phyloP scores from a whole-genome alignment of 2,113 vertebrate species.

The Lepisosteus oculatus region DNA sequence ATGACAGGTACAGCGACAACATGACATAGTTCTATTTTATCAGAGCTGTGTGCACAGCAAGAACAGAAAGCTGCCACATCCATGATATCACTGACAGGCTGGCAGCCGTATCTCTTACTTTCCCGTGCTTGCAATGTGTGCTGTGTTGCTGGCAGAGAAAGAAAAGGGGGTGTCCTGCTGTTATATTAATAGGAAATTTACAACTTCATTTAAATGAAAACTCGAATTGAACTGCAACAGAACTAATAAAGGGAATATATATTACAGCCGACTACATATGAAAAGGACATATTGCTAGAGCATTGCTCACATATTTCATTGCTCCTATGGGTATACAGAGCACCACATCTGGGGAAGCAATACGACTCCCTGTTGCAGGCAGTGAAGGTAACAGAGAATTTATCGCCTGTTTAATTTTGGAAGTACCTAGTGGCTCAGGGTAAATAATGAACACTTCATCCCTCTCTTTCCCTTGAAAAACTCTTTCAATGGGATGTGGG shows the following conservation, averaged over 20 bases:
- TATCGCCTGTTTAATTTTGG: constrained; percentile 4
- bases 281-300: background rate
- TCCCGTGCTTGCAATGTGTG: background rate
- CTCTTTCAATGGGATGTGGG: too few relatives aligned
- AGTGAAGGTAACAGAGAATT: constrained; percentile 3
- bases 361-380: constrained; percentile 3
- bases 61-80: background rate
- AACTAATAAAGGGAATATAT: constrained; percentile 1
- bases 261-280: background rate
- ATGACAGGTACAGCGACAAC: background rate
- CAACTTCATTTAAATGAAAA: constrained; percentile 2
- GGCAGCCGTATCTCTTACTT: background rate
- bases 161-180: background rate
- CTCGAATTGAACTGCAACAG: constrained; percentile 2
- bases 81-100: background rate
- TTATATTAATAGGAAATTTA: constrained; percentile 1
- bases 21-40: background rate
- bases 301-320: background rate
- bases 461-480: too few relatives aligned
- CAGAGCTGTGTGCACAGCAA: background rate
- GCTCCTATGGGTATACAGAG: constrained; percentile 8
- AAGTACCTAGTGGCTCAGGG: too few relatives aligned
- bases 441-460: too few relatives aligned
- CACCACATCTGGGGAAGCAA: background rate
- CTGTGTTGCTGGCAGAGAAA: background rate